Percentiles rank a stretch among this genome's conserved stretches.
phyloP scores from a whole-genome alignment of 2,113 vertebrate genomes.

The Puma concolor region DNA sequence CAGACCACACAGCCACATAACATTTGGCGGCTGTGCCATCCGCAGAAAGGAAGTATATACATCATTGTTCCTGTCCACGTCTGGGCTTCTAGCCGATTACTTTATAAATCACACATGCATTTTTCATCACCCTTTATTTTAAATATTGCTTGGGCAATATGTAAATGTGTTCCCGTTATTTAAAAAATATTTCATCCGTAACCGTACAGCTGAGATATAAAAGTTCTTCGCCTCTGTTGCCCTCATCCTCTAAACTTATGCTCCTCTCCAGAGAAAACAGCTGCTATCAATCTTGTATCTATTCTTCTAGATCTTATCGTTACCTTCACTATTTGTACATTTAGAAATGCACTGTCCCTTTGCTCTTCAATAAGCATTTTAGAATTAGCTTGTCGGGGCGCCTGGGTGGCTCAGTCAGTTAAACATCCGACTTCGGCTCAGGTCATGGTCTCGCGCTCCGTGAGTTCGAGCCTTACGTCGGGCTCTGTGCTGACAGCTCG shows the following conservation, averaged over 20 bases:
- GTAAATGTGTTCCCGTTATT: not conserved
- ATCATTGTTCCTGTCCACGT: not conserved
- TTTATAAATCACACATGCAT: not conserved
- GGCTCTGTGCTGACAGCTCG: too few species aligned
- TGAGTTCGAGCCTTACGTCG: too few species aligned
- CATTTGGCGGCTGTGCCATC: not conserved
- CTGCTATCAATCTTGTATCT: not conserved
- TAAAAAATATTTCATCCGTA: not conserved
- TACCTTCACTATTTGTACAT: not conserved
- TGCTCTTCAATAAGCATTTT: not conserved
- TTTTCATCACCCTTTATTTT: not conserved
- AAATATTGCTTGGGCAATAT: not conserved
- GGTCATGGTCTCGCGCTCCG: too few species aligned
- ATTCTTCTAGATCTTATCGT: not conserved
- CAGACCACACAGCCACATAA: not conserved
- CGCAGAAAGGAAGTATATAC: not conserved
- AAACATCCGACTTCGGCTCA: too few species aligned
- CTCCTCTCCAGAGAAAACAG: not conserved
- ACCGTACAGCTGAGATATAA: not conserved
- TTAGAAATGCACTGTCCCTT: not conserved
- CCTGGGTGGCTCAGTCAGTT: too few species aligned
- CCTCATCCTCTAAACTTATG: not conserved
- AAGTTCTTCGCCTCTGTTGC: not conserved
- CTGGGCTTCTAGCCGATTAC: not conserved
- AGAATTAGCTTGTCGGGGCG: not conserved